Base-by-base conservation (phyloP, 2,797 vertebrate genomes). In the Etheostoma nigrum region DNA sequence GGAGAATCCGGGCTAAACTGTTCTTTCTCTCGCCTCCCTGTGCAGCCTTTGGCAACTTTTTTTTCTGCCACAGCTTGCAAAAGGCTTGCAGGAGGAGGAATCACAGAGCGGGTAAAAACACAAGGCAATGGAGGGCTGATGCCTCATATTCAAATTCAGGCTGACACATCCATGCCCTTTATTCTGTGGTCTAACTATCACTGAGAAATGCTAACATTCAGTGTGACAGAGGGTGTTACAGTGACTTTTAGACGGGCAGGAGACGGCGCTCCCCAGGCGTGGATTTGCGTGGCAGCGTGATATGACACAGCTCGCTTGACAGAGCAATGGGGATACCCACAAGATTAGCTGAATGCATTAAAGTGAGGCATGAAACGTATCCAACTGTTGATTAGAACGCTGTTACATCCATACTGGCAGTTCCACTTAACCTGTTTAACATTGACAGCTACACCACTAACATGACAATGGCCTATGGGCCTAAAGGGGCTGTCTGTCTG, bases 121-220 rank as follows among this genome's bases (percentile, higher is more conserved):
- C 77, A 83, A 67, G 76, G 67, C 67, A 49, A 73, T 5, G 1
- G 52, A 67, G 25, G 74, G 42, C 62, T 92, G 91, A 94, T 30
- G 83, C 76, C 88, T 94, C 84, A 87, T 91, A 90, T 93, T 94
- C 67, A 91, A 86, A 94, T 89, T 76, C 81, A 86, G 91, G 63
- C 67, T 85, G 94, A 94, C 93, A 93, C 78, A 69, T 87, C 57
- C 78, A 60, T 92, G 92, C 75, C 92, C 93, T 93, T 94, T 93
- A 86, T 88, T 79, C 85, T 54, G 66, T 57, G 79, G 79, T 91
- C 91, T 91, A 89, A 92, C 89, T 88, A 90, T 90, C 85, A 86
- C 86, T 86, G 87, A 90, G 87, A 90, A 91, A 93, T 79, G 86
- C 85, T 77, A 92, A 88, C 92, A 92, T 92, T 93, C 83, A 77